Evolutionary conservation across 2,797 vertebrate genomes (phyloP).

Genomic region (Mormyrops attenuatus): DNA sequence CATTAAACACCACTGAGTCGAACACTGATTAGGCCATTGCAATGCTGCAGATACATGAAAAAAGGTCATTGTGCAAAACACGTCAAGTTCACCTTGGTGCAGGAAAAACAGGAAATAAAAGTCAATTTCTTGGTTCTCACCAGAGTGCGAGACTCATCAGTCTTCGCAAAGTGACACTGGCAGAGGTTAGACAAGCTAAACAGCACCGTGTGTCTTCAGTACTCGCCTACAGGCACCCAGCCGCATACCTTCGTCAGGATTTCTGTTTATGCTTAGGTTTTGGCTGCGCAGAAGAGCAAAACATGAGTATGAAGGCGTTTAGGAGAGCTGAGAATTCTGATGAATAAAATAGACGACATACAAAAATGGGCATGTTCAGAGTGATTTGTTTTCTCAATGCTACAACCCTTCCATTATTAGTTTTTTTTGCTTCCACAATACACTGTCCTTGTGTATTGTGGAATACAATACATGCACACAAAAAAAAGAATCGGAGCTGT

Average conservation of each 20-base stretch:
- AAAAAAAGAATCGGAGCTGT: not conserved
- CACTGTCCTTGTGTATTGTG: not conserved
- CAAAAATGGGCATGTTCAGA: not conserved
- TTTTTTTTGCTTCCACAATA: not conserved
- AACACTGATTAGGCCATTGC: not conserved
- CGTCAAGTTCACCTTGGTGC: not conserved
- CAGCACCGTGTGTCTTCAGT: not conserved
- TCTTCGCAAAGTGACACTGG: constrained; percentile 10
- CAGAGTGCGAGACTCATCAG: constrained; percentile 22
- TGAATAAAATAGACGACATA: not conserved
- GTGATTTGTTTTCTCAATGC: not conserved
- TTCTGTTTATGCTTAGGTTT: not conserved
- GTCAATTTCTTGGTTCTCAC: not conserved
- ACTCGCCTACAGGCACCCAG: not conserved
- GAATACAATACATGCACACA: not conserved
- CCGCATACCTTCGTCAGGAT: not conserved
- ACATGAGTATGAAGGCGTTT: not conserved
- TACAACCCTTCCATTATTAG: not conserved
- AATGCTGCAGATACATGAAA: not conserved
- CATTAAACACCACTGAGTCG: not conserved
- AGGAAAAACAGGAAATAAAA: constrained; percentile 6
- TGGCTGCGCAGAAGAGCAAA: constrained; percentile 4
- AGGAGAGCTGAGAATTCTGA: constrained; percentile 15
- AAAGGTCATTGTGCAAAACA: not conserved
- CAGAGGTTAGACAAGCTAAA: not conserved